Conservation (phyloP, 1,140 invertebrate genomes). For the Venustaconcha ellipsiformis region DNA sequence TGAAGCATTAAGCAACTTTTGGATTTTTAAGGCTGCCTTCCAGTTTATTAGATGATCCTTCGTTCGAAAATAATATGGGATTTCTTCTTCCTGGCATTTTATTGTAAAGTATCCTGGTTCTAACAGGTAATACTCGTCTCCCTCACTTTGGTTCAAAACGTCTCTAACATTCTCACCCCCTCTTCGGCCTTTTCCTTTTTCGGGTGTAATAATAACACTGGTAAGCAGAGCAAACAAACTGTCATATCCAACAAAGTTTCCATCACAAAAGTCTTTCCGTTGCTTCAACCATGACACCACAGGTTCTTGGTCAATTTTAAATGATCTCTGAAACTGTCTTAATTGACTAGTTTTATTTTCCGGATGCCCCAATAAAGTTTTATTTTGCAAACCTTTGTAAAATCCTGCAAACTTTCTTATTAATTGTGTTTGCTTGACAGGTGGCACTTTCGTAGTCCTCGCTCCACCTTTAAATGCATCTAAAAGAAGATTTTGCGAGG, state of each 20-base stretch:
- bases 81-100: constrained; percentile 24
- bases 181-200: constrained; percentile 5
- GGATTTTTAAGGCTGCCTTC: constrained; percentile 18
- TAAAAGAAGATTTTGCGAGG: too few relatives aligned
- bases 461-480: too few relatives aligned
- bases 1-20: not conserved
- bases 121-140: constrained; percentile 47
- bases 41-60: constrained; percentile 44
- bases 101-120: constrained; percentile 48
- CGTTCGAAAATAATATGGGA: constrained; percentile 15
- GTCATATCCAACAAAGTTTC: constrained; percentile 33
- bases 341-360: too few relatives aligned
- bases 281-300: not conserved
- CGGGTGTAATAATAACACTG: constrained; percentile 38
- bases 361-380: too few relatives aligned
- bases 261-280: constrained; percentile 9
- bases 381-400: too few relatives aligned
- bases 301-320: too few relatives aligned
- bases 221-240: constrained; percentile 38
- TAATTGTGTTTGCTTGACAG: too few relatives aligned
- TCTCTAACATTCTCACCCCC: constrained; percentile 56
- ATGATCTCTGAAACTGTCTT: too few relatives aligned
- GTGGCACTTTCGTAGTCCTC: too few relatives aligned
- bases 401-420: too few relatives aligned
- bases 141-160: constrained; percentile 58